A percentile compares a stretch with the other conserved stretches of the same genome.
Evolutionary conservation across 2,797 vertebrate genomes (phyloP).

Genomic region (Acanthurus tractus): DNA sequence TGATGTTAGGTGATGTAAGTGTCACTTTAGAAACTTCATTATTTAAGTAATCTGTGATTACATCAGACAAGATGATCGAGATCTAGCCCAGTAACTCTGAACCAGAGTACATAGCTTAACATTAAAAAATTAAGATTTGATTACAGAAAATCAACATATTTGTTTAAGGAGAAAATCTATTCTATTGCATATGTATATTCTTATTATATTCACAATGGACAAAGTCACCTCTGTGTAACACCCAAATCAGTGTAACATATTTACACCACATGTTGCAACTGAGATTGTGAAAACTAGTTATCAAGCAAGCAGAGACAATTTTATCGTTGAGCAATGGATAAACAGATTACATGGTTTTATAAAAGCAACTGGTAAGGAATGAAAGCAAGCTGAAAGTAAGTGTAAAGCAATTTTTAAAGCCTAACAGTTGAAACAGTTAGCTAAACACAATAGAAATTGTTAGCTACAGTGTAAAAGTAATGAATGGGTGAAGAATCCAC

Average conservation of each 20-base stretch:
- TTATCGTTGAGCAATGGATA: background rate
- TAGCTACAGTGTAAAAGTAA: no score
- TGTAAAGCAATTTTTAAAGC: no score
- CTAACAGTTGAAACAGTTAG: no score
- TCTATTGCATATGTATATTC: no score
- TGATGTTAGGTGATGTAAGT: background rate
- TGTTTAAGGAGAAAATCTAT: background rate
- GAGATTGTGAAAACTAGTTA: constrained; percentile 6
- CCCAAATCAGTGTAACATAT: background rate
- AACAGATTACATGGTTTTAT: background rate
- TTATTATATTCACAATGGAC: background rate
- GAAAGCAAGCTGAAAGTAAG: no score
- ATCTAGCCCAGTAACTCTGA: background rate
- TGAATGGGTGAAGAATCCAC: background rate
- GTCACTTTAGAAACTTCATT: background rate
- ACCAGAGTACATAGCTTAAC: background rate
- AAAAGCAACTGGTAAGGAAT: background rate
- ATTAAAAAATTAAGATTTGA: background rate
- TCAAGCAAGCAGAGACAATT: background rate
- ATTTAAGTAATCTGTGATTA: no score
- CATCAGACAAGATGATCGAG: background rate
- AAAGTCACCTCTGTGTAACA: background rate
- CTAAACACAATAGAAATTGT: background rate
- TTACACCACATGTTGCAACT: background rate
- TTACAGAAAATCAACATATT: background rate